Evolutionary conservation across 2,797 vertebrate species (phyloP).

Genomic region (Aplochiton taeniatus): DNA sequence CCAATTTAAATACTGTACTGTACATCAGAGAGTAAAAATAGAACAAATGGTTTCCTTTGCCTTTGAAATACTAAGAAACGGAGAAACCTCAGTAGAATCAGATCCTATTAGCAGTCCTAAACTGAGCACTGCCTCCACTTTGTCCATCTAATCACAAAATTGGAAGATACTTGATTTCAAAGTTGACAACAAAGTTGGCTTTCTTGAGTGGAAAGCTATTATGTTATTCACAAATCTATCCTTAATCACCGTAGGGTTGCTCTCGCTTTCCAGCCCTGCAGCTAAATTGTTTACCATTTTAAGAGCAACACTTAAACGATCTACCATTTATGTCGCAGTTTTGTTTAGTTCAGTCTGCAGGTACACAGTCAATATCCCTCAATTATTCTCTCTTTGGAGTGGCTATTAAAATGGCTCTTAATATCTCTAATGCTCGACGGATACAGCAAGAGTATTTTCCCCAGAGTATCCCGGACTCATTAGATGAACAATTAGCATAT

Average conservation of each 20-base stretch:
- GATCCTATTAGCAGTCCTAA: slow-evolving; percentile 26
- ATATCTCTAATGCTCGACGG: too few relatives aligned
- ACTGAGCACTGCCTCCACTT: neutral
- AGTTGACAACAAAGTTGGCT: too few relatives aligned
- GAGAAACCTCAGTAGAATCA: slow-evolving; percentile 25
- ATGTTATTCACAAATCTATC: too few relatives aligned
- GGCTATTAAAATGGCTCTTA: too few relatives aligned
- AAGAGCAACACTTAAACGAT: too few relatives aligned
- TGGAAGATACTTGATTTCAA: neutral
- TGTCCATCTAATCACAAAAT: neutral
- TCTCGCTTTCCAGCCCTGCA: too few relatives aligned
- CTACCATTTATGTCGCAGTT: too few relatives aligned
- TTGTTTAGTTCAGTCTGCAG: too few relatives aligned
- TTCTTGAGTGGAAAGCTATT: neutral
- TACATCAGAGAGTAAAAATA: slow-evolving; percentile 19
- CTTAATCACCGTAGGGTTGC: slow-evolving; percentile 14
- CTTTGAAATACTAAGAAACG: slow-evolving; percentile 23
- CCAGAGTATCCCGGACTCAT: slow-evolving; percentile 6
- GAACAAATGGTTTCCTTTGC: slow-evolving; percentile 31
- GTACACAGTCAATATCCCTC: too few relatives aligned
- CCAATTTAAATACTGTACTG: too few relatives aligned
- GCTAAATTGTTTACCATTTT: too few relatives aligned
- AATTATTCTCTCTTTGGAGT: too few relatives aligned
- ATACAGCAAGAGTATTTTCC: neutral
- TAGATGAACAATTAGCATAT: slow-evolving; percentile 24